Base-by-base conservation (phyloP, 2,797 vertebrate genomes). In the Centropyge bicolor region DNA sequence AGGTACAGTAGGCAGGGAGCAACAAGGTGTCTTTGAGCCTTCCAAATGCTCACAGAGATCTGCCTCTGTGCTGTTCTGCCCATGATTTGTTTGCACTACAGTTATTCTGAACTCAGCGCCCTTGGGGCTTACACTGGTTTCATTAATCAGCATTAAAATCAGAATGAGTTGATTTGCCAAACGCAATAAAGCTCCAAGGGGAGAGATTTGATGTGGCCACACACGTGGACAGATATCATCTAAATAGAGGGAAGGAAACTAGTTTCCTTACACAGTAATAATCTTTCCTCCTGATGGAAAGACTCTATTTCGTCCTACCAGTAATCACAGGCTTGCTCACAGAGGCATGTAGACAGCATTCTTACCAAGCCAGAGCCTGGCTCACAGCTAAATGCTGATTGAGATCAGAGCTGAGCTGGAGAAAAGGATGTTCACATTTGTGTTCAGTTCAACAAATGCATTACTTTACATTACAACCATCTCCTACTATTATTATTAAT, bases 241-340 rank as follows among this genome's bases (percentile, higher is more conserved):
- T 74, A 51, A 70, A 80, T 49, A 61, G 67, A 57, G 52, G 16
- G 27, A 74, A 61, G 38, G 46, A 61, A 57, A 48, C 52, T 17
- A 14, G 17, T 79, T 67, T 79, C 57, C 69, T 20, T 59, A 22
- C n/a, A 41, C 22, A 7, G 48, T 66, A 62, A 62, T 84, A 66
- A 73, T 74, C 55, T 66, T 40, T 61, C 24, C 70, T 80, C 52
- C 63, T 76, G 24, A 38, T 81, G 82, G 80, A 79, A 78, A 70
- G 31, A 16, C 49, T 54, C 78, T 31, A 45, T 65, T 55, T 71
- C 10, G 68, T 80, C 54, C 52, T 54, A 9, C 69, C 67, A 65
- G 71, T 80, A 74, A 83, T 77, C 56, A 61, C 64, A 70, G 78
- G n/a, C 67, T 35, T 49, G 40, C 77, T 71, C 77, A 52, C n/a